Conservation (phyloP, 2,797 vertebrate genomes). For the Microctenopoma steveboyesi region DNA sequence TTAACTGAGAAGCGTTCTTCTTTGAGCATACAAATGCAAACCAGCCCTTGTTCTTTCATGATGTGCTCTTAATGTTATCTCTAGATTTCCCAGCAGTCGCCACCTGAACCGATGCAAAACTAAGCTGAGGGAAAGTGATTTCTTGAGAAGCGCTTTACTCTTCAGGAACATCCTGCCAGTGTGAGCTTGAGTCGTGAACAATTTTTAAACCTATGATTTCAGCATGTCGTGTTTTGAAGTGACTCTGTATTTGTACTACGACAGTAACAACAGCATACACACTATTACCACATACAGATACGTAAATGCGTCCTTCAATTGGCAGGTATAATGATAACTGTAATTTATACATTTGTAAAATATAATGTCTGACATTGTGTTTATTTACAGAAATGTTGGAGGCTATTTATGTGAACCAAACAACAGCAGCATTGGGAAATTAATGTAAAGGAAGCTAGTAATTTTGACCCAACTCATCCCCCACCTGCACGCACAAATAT, state of each 20-base stretch:
- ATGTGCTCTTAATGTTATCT: slow-evolving; percentile 31
- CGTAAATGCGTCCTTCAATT: neutral
- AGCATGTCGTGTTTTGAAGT: neutral
- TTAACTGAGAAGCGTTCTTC: neutral
- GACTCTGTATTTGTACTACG: neutral
- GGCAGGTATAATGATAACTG: neutral
- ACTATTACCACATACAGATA: neutral
- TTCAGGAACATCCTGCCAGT: slow-evolving; percentile 13
- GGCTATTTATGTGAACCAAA: slow-evolving; percentile 6
- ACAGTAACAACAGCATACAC: neutral
- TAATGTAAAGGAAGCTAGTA: neutral
- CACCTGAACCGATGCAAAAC: neutral
- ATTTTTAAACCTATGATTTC: slow-evolving; percentile 5
- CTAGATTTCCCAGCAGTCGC: slow-evolving; percentile 22
- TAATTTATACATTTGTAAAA: neutral
- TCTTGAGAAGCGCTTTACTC: slow-evolving; percentile 4
- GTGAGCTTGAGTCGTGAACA: neutral
- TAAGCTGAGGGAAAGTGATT: slow-evolving; percentile 4
- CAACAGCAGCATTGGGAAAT: slow-evolving; percentile 1
- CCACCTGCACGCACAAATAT: neutral
- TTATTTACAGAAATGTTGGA: neutral
- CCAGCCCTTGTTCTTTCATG: neutral
- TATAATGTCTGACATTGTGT: neutral
- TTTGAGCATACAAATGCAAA: neutral
- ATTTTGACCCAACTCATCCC: neutral